phyloP scores from a whole-genome alignment of 2,797 vertebrate genomes.

The Nannoperca obscura region DNA sequence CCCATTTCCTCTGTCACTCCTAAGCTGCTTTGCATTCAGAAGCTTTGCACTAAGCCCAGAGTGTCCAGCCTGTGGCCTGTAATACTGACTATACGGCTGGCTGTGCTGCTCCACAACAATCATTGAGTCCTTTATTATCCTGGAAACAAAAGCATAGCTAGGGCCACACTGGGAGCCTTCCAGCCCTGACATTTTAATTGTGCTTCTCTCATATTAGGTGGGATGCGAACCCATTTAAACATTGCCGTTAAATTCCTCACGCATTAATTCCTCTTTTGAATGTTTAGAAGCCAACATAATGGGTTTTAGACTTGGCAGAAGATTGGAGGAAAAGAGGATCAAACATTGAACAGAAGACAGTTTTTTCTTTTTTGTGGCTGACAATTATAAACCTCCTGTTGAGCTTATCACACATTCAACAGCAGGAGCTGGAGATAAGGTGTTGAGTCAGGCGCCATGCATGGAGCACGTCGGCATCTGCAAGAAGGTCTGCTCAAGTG shows the following conservation, averaged over 20 bases:
- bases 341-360: constrained; percentile 44
- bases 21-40: constrained; percentile 81
- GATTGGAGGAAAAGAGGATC: constrained; percentile 67
- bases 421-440: constrained; percentile 60
- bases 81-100: constrained; percentile 52
- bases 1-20: constrained; percentile 76
- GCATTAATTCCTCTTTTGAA: constrained; percentile 71
- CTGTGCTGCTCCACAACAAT: constrained; percentile 53
- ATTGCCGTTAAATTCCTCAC: constrained; percentile 64
- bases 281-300: constrained; percentile 81
- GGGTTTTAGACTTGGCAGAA: constrained; percentile 78
- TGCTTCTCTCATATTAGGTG: constrained; percentile 58
- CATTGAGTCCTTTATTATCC: constrained; percentile 61
- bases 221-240: constrained; percentile 68
- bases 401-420: constrained; percentile 54
- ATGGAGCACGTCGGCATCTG: constrained; percentile 12
- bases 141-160: constrained; percentile 65
- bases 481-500: not conserved
- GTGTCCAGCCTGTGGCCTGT: constrained; percentile 66
- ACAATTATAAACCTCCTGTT: constrained; percentile 68
- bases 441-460: constrained; percentile 22
- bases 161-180: constrained; percentile 68
- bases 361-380: constrained; percentile 10
- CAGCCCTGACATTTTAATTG: constrained; percentile 78
- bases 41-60: constrained; percentile 68